A percentile compares a stretch with the other conserved stretches of the same genome.
Evolutionary conservation across 2,113 vertebrate species (phyloP).

Genomic region (Kryptolebias marmoratus): DNA sequence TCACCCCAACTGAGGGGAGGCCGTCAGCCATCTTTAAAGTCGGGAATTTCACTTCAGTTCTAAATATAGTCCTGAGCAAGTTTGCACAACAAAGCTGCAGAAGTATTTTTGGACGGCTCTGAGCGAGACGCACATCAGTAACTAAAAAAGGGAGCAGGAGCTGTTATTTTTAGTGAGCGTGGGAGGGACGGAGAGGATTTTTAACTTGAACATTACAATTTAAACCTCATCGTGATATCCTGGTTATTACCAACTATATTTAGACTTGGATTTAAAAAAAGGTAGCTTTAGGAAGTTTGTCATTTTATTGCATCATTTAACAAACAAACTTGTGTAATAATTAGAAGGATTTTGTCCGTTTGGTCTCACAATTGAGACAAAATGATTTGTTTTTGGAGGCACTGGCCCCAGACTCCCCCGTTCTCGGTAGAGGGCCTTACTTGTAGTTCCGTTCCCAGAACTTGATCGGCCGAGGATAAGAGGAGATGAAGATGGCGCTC

Average conservation of each 20-base stretch:
- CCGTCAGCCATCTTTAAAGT: slow-evolving; percentile 3
- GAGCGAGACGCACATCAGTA: slow-evolving; percentile 57
- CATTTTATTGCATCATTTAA: no score
- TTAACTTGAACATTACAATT: no score
- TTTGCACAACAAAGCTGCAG: slow-evolving; percentile 22
- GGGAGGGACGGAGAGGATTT: slow-evolving; percentile 1
- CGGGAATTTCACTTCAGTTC: slow-evolving; percentile 7
- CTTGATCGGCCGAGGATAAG: slow-evolving; percentile 92
- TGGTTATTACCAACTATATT: no score
- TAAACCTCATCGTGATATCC: no score
- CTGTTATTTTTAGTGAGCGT: slow-evolving; percentile 4
- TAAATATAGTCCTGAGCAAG: slow-evolving; percentile 41
- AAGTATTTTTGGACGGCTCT: slow-evolving; percentile 51
- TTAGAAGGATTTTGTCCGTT: no score
- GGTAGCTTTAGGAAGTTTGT: no score
- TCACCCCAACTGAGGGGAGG: not conserved
- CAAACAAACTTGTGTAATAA: no score
- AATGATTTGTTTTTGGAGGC: not conserved
- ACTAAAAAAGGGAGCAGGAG: slow-evolving; percentile 43
- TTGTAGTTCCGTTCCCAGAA: slow-evolving; percentile 99
- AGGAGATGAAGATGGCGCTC: slow-evolving; percentile 96
- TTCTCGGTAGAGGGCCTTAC: slow-evolving; percentile 80
- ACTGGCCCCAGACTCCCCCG: not conserved
- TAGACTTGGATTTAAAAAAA: no score
- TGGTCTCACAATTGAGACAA: no score